phyloP scores from a whole-genome alignment of 1,140 invertebrate genomes.

The Heliconius congener region DNA sequence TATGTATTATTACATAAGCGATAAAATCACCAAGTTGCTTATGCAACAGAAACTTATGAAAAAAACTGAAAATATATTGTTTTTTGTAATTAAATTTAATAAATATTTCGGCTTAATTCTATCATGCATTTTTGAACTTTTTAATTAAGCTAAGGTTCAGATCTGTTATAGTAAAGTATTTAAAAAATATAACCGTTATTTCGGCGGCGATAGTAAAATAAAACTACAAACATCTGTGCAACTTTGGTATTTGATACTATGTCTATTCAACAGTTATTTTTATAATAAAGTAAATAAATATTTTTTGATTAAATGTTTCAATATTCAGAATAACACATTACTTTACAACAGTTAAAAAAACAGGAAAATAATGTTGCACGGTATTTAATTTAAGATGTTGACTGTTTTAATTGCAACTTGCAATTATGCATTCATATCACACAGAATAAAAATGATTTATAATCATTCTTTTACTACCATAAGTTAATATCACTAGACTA shows the following conservation, averaged over 20 bases:
- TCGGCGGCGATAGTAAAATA: background rate
- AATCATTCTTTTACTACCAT: background rate
- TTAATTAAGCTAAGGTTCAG: background rate
- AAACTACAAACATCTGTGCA: background rate
- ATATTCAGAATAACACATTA: background rate
- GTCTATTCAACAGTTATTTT: background rate
- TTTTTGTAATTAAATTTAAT: background rate
- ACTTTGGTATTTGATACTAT: background rate
- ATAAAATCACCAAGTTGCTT: no score
- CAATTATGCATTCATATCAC: background rate
- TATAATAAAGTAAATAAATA: background rate
- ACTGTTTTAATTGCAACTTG: background rate
- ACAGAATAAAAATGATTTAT: constrained; percentile 6
- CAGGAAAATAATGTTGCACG: background rate
- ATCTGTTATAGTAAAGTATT: constrained; percentile 5
- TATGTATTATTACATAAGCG: no score
- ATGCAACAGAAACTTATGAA: background rate
- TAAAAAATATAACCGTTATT: constrained; percentile 6
- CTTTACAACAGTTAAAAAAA: background rate
- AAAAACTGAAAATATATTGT: background rate
- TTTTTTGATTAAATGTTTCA: background rate
- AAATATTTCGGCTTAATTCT: background rate
- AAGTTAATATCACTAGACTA: constrained; percentile 1
- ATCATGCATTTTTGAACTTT: background rate
- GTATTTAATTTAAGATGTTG: background rate